Evolutionary conservation across 2,888 invertebrate species (phyloP), one percentile per base, ranked within the genome.

Genomic region (Girardia tigrina): DNA sequence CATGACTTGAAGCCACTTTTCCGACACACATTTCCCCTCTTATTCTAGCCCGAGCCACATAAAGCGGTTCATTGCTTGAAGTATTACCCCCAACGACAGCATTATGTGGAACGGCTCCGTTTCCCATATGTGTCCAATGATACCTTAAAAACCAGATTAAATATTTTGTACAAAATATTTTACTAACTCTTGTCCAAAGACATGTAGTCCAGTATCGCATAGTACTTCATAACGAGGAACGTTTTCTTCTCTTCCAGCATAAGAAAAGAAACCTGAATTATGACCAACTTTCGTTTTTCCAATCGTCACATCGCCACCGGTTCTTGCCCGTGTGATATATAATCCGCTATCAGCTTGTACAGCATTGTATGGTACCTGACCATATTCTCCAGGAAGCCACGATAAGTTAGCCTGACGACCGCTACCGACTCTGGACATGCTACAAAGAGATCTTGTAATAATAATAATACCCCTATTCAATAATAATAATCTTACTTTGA

Each of bases 361-460:
- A 8, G 73, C 73, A 29, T 72, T 72, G 36, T 29, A 27, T 20
- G 73, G 73, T 23, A 72, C 36, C 16, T 72, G 29, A 1, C 73
- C 73, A 72, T 23, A 26, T 29, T 29, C n/a, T 72, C 29, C 73
- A 2, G 73, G 73, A 14, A 23, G 26, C 73, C 73, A 72, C n/a
- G 73, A 72, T 26, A 72, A 28, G 20, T 16, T 29, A 29, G 73
- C 73, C 36, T 72, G 73, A 6, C 28, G 4, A 2, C 73, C 73
- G 36, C 36, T 29, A 8, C 73, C 73, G 6, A 26, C 73, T 29
- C 29, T 1, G 36, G 29, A 29, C 73, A 72, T 72, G 14, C 1
- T 6, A 6, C n/a, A n/a, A n/a, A n/a, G n/a, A n/a, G n/a, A n/a
- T n/a, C n/a, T n/a, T n/a, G n/a, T n/a, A n/a, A n/a, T n/a, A n/a